These are phyloP conservation scores for Heterodera filipjevi DNA, from an alignment of 2,888 invertebrate species.

Conservation along the genomic window DNA sequence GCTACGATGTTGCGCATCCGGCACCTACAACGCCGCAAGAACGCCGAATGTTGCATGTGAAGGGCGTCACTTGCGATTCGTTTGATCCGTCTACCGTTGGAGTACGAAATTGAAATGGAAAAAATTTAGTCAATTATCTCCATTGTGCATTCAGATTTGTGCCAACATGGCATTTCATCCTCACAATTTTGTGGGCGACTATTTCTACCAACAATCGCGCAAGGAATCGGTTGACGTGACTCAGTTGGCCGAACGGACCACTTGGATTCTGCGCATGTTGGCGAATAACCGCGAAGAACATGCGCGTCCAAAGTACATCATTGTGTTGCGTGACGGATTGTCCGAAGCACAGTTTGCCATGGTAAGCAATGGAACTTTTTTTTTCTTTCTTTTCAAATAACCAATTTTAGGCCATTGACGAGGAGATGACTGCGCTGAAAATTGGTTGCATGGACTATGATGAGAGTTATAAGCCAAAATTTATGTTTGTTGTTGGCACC, in stretches of 20 bases:
- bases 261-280: slow-evolving; percentile 31
- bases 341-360: slow-evolving; percentile 41
- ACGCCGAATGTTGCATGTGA: slow-evolving; percentile 31
- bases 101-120: no score
- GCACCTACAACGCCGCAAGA: slow-evolving; percentile 31
- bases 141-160: slow-evolving; percentile 28
- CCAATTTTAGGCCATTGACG: slow-evolving; percentile 31
- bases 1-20: slow-evolving; percentile 46
- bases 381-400: not conserved
- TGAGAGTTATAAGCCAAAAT: slow-evolving; percentile 40
- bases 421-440: slow-evolving; percentile 36
- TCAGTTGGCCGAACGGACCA: slow-evolving; percentile 31
- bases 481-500: slow-evolving; percentile 53
- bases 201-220: slow-evolving; percentile 39
- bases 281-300: slow-evolving; percentile 20
- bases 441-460: slow-evolving; percentile 30
- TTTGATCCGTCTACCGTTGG: slow-evolving; percentile 44
- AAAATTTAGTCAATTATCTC: no score
- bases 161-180: slow-evolving; percentile 41
- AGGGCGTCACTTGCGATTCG: slow-evolving; percentile 29
- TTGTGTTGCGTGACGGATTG: slow-evolving; percentile 44
- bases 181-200: slow-evolving; percentile 43
- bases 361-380: not conserved
- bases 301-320: slow-evolving; percentile 32
- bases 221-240: slow-evolving; percentile 25